A percentile compares a stretch with the other conserved stretches of the same genome.
Evolutionary conservation across 2,113 vertebrate species (phyloP).

Genomic region (Nannobrachium achirus): DNA sequence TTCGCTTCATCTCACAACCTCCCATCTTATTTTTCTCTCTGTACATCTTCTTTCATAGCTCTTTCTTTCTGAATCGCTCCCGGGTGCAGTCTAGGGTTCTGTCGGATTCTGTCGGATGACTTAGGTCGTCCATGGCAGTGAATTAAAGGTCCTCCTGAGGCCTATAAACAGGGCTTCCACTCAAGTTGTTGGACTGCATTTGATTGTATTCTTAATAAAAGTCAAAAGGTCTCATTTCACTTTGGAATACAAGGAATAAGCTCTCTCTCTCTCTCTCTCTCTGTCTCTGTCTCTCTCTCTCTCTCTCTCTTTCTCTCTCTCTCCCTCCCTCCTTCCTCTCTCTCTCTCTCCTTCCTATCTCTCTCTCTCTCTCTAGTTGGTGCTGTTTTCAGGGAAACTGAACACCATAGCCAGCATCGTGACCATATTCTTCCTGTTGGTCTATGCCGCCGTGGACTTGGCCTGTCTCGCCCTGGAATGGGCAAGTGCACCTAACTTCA

Average conservation of each 20-base stretch:
- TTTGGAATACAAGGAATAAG: too few relatives aligned
- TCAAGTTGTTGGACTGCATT: too few relatives aligned
- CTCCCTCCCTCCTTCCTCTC: neutral
- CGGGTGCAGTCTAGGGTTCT: too few relatives aligned
- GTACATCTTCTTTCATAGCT: too few relatives aligned
- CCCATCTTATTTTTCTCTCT: too few relatives aligned
- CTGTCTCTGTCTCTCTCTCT: neutral
- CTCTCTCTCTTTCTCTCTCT: slow-evolving; percentile 19
- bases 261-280: neutral
- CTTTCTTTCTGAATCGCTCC: too few relatives aligned
- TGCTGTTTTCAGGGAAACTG: slow-evolving; percentile 74
- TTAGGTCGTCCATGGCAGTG: too few relatives aligned
- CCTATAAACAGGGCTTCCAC: too few relatives aligned
- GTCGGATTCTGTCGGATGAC: too few relatives aligned
- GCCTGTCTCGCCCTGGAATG: slow-evolving; percentile 91
- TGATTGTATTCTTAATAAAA: too few relatives aligned
- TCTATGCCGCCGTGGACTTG: slow-evolving; percentile 89
- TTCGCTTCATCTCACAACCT: neutral
- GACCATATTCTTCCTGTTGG: slow-evolving; percentile 91
- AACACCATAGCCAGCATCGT: slow-evolving; percentile 92
- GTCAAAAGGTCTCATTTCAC: too few relatives aligned
- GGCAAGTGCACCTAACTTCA: slow-evolving; percentile 92
- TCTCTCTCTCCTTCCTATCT: neutral
- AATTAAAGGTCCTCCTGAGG: too few relatives aligned
- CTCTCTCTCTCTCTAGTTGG: slow-evolving; percentile 47